Percentiles rank a stretch among this genome's conserved stretches.
Conservation (phyloP, 2,113 vertebrate genomes). For the Muscicapa adusta region DNA sequence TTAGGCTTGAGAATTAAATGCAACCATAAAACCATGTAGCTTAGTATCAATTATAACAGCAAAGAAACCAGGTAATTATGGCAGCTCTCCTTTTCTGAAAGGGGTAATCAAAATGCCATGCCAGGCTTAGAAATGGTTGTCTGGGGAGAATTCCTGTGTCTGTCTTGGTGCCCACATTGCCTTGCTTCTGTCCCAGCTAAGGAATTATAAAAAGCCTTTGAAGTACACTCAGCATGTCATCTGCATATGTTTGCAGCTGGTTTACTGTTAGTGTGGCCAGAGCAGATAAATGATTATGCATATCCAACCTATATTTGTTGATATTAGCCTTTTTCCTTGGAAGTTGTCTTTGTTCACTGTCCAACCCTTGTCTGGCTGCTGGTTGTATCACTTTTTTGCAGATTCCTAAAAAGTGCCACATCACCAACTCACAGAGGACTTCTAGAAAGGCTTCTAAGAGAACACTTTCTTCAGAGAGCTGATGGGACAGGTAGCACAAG, state of each 20-base stretch:
- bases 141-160: neutral
- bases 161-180: neutral
- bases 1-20: neutral
- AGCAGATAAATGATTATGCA: constrained; percentile 16
- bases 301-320: neutral
- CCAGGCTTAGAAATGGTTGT: neutral
- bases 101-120: neutral
- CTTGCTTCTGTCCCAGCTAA: constrained; percentile 30
- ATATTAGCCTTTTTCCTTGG: neutral
- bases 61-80: neutral
- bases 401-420: neutral
- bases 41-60: neutral
- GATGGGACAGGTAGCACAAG: neutral
- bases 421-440: neutral
- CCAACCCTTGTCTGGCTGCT: neutral
- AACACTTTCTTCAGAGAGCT: neutral
- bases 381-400: neutral
- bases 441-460: neutral
- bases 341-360: neutral
- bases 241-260: constrained; percentile 55
- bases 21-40: neutral
- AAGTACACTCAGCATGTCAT: constrained; percentile 55
- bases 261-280: neutral
- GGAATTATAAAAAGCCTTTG: constrained; percentile 47
- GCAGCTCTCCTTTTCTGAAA: neutral